phyloP scores from a whole-genome alignment of 2,113 vertebrate species.

The Ammospiza nelsoni region DNA sequence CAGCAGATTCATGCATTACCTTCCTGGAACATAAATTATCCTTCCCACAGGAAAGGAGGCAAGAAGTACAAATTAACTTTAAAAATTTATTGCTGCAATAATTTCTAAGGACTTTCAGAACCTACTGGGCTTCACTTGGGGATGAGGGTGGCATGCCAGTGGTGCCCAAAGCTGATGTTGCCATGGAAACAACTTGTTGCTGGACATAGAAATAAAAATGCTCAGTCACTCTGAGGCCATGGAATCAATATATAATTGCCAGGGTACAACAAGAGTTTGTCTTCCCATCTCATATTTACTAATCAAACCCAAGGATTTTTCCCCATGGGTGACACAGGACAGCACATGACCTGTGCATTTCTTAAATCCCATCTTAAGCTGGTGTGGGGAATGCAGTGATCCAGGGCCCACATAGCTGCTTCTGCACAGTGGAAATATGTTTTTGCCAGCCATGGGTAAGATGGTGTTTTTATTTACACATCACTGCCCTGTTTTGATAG shows the following conservation, averaged over 20 bases:
- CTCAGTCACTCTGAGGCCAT: conserved; percentile 53
- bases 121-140: conserved; percentile 50
- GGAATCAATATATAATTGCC: conserved; percentile 50
- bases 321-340: accelerated
- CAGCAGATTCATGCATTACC: background rate
- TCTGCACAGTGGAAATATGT: accelerated
- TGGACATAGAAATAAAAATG: conserved; percentile 68
- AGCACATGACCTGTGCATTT: accelerated
- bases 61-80: conserved; percentile 14
- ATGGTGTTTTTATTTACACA: background rate
- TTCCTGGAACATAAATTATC: background rate
- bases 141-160: conserved; percentile 18
- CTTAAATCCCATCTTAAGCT: background rate
- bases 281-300: background rate
- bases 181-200: conserved; percentile 67
- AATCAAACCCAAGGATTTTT: background rate
- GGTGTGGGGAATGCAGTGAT: background rate
- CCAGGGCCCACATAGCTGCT: accelerated
- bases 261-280: background rate
- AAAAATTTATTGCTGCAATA: background rate
- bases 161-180: conserved; percentile 51
- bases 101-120: background rate
- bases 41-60: background rate
- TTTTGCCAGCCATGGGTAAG: background rate
- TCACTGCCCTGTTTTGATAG: background rate